Percentiles rank a stretch among this genome's conserved stretches.
phyloP scores from a whole-genome alignment of 2,888 invertebrate species.

The Sarcophaga carnaria region DNA sequence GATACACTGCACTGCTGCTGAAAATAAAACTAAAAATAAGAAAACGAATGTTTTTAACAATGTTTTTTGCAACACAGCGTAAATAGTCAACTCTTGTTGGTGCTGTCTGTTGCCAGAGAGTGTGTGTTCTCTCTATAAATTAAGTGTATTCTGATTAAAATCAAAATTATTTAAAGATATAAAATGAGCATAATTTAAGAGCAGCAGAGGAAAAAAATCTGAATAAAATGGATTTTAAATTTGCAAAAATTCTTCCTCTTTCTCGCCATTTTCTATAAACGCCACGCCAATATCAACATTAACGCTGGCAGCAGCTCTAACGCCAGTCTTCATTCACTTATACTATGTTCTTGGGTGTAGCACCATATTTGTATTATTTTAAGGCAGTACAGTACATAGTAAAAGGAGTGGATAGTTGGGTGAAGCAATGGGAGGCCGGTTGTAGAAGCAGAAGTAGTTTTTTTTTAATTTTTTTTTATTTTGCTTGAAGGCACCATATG shows the following conservation, averaged over 20 bases:
- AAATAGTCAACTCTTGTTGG: background rate
- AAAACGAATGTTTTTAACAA: too few species aligned
- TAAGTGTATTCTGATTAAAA: background rate
- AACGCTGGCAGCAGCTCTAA: background rate
- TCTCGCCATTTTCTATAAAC: background rate
- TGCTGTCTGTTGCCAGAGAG: background rate
- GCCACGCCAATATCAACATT: too few species aligned
- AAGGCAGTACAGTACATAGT: background rate
- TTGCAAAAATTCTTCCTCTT: background rate
- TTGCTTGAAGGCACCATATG: slow-evolving; percentile 34
- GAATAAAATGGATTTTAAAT: background rate
- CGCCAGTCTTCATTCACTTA: background rate
- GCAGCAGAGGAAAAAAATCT: background rate
- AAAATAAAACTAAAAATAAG: too few species aligned
- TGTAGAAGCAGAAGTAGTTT: background rate
- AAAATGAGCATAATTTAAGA: too few species aligned
- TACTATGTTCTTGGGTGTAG: background rate
- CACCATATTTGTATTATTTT: background rate
- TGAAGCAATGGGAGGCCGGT: background rate
- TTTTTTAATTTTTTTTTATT: background rate
- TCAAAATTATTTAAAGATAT: too few species aligned
- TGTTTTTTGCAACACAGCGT: background rate
- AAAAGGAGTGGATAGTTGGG: background rate
- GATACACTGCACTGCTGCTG: too few species aligned
- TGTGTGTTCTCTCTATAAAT: background rate